These are phyloP conservation scores for Macroglossus sobrinus DNA, from an alignment of 2,113 vertebrate genomes.

Conservation along the genomic window DNA sequence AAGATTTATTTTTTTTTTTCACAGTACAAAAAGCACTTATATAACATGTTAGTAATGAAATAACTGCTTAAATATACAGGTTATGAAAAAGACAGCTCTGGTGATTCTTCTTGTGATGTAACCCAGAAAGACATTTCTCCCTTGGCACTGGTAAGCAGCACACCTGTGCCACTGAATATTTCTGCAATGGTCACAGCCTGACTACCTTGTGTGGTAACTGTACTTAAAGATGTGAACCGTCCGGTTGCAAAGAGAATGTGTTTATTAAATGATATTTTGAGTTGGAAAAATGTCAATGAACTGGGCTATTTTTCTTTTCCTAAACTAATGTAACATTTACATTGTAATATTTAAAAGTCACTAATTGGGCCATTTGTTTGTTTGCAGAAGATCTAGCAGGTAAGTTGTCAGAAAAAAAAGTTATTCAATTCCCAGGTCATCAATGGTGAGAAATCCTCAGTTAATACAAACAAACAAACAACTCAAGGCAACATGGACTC, in stretches of 20 bases:
- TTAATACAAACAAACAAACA: not conserved
- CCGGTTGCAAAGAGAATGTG: not conserved
- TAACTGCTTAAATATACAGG: not conserved
- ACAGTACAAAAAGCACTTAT: not conserved
- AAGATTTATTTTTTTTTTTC: constrained; percentile 6
- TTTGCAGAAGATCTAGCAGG: not conserved
- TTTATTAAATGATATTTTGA: not conserved
- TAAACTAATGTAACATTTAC: not conserved
- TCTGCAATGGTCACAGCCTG: not conserved
- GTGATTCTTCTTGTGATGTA: not conserved
- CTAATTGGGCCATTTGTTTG: not conserved
- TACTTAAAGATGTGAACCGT: not conserved
- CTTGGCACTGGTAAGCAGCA: not conserved
- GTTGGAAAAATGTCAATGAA: not conserved
- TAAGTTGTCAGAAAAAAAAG: not conserved
- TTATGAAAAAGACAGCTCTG: not conserved
- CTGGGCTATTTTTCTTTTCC: not conserved
- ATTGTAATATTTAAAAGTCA: not conserved
- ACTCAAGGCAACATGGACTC: not conserved
- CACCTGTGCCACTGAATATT: not conserved
- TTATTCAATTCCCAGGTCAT: not conserved
- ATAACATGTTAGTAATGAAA: not conserved
- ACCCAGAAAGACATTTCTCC: not conserved
- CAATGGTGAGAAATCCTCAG: not conserved
- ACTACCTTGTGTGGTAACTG: not conserved